Conservation (phyloP, 2,113 vertebrate species). For the Lanius collurio region DNA sequence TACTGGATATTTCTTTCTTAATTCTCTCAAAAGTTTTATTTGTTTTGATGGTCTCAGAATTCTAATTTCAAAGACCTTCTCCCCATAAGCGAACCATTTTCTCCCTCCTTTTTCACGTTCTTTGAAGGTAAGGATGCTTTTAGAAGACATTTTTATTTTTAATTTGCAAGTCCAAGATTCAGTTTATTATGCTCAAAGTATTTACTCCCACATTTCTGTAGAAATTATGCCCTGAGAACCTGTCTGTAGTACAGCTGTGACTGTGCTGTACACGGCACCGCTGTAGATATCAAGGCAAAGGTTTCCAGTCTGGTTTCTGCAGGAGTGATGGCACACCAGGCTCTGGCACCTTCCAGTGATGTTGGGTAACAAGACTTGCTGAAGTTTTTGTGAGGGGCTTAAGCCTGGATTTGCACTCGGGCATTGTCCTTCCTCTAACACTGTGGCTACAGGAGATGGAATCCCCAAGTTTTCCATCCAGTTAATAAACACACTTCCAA, state of each 20-base stretch:
- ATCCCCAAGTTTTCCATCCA: neutral
- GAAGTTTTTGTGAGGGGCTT: neutral
- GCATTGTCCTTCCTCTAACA: neutral
- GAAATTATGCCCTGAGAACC: neutral
- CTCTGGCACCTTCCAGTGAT: neutral
- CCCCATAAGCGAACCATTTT: neutral
- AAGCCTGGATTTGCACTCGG: neutral
- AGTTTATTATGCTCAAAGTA: neutral
- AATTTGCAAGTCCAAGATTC: neutral
- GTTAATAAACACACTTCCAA: neutral
- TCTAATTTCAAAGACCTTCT: neutral
- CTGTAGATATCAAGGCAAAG: neutral
- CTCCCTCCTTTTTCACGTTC: neutral
- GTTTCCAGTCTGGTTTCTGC: neutral
- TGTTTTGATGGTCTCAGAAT: neutral
- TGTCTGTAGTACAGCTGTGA: neutral
- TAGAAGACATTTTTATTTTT: neutral
- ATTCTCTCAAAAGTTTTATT: neutral
- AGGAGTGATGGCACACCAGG: neutral
- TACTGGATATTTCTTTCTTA: neutral
- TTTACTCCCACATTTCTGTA: neutral
- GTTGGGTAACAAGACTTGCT: neutral
- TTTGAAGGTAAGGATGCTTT: neutral
- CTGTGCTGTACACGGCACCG: neutral
- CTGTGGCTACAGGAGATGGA: neutral